Evolutionary conservation across 2,113 vertebrate species (phyloP).

Genomic region (Microtus montanus): DNA sequence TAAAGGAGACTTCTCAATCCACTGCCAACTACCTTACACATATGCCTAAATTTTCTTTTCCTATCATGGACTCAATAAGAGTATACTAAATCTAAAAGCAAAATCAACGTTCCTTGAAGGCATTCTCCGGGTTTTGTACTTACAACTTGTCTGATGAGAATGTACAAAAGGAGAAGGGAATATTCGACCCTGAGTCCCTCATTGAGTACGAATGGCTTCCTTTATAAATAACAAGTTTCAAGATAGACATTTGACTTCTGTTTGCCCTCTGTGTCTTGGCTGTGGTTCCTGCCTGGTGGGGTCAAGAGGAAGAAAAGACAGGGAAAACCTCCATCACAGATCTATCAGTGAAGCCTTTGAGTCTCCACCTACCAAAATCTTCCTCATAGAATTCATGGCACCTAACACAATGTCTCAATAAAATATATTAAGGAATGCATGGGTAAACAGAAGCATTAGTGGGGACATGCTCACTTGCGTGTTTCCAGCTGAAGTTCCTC

Average conservation of each 20-base stretch:
- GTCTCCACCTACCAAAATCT: background rate
- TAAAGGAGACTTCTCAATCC: background rate
- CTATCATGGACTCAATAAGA: background rate
- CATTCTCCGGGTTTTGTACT: slow-evolving; percentile 4
- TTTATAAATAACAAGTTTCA: slow-evolving; percentile 48
- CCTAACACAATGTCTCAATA: background rate
- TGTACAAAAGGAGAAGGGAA: background rate
- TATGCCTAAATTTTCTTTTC: background rate
- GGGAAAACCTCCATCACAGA: background rate
- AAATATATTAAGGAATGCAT: background rate
- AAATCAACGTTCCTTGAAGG: background rate
- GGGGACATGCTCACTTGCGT: background rate
- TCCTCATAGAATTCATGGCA: background rate
- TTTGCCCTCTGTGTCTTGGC: slow-evolving; percentile 5
- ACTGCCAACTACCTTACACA: background rate
- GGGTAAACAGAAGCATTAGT: background rate
- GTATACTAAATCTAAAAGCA: background rate
- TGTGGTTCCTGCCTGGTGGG: background rate
- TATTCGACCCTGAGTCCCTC: background rate
- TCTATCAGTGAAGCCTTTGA: background rate
- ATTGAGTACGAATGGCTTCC: background rate
- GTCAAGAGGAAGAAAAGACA: background rate
- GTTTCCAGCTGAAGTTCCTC: slow-evolving; percentile 1
- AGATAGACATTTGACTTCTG: slow-evolving; percentile 24
- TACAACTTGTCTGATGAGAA: background rate